Percentiles rank a stretch among this genome's conserved stretches.
phyloP scores from a whole-genome alignment of 2,888 invertebrate genomes.

The Spodoptera littoralis region DNA sequence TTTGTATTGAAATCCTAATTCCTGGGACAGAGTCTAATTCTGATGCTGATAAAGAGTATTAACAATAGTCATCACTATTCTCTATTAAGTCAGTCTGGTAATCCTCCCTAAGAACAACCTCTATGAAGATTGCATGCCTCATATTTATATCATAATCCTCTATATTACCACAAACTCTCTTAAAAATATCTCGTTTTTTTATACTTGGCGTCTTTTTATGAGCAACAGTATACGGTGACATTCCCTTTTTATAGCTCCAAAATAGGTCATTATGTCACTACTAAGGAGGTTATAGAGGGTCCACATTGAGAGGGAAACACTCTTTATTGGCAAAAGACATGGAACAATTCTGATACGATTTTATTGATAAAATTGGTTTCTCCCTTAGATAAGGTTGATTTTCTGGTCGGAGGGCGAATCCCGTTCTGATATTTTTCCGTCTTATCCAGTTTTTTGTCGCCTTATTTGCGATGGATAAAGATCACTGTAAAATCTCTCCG shows the following conservation, averaged over 20 bases:
- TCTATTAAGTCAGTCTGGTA: background rate
- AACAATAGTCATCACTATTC: no score
- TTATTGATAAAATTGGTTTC: conserved; percentile 22
- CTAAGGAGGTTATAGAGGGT: conserved; percentile 19
- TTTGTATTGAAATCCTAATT: no score
- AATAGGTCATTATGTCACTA: conserved; percentile 46
- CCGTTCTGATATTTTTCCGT: conserved; percentile 1
- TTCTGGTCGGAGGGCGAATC: conserved; percentile 6
- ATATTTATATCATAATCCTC: conserved; percentile 3
- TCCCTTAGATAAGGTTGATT: conserved; percentile 1
- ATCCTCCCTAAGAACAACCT: background rate
- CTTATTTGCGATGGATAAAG: background rate
- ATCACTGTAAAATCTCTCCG: no score
- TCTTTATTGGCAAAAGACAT: conserved; percentile 9
- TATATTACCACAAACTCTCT: background rate
- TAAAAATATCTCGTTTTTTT: conserved; percentile 12
- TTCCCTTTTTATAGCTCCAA: conserved; percentile 38
- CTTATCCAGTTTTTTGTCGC: background rate
- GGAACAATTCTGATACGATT: conserved; percentile 14
- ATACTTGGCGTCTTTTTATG: conserved; percentile 33
- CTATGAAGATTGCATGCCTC: background rate
- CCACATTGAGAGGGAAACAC: conserved; percentile 13
- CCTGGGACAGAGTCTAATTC: no score
- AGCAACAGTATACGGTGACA: conserved; percentile 12
- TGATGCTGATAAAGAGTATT: no score